Conservation (phyloP, 1,140 invertebrate genomes). For the Chionoecetes opilio region DNA sequence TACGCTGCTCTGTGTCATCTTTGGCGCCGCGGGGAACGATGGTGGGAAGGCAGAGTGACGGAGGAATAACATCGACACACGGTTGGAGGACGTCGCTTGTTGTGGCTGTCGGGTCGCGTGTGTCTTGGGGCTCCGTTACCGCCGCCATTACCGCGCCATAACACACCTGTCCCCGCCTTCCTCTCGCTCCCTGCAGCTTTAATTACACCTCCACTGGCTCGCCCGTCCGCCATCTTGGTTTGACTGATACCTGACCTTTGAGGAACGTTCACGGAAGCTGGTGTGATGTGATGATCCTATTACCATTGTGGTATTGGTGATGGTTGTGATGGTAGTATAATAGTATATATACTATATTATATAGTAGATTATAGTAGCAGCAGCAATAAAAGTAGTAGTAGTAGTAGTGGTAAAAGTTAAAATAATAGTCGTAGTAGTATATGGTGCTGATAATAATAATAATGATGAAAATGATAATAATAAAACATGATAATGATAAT, state of each 20-base stretch:
- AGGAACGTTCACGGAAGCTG: too few species aligned
- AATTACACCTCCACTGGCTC: slow-evolving; percentile 16
- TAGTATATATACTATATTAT: too few species aligned
- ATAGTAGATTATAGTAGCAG: too few species aligned
- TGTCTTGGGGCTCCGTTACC: neutral
- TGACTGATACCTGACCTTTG: neutral
- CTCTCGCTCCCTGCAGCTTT: neutral
- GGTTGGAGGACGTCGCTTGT: neutral
- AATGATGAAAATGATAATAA: neutral
- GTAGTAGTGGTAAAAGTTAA: too few species aligned
- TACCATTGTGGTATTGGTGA: too few species aligned
- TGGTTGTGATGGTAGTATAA: too few species aligned
- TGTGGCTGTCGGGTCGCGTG: neutral
- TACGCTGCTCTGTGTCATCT: neutral
- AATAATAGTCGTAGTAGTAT: neutral
- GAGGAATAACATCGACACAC: neutral
- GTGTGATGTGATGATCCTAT: too few species aligned
- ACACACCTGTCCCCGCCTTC: neutral
- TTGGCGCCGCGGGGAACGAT: neutral
- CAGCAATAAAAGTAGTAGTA: too few species aligned
- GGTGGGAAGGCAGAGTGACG: neutral
- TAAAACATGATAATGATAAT: neutral
- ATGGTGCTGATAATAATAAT: neutral
- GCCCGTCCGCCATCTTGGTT: too few species aligned
- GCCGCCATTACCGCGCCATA: neutral